phyloP scores from a whole-genome alignment of 2,888 invertebrate genomes.

The Seira ritae region DNA sequence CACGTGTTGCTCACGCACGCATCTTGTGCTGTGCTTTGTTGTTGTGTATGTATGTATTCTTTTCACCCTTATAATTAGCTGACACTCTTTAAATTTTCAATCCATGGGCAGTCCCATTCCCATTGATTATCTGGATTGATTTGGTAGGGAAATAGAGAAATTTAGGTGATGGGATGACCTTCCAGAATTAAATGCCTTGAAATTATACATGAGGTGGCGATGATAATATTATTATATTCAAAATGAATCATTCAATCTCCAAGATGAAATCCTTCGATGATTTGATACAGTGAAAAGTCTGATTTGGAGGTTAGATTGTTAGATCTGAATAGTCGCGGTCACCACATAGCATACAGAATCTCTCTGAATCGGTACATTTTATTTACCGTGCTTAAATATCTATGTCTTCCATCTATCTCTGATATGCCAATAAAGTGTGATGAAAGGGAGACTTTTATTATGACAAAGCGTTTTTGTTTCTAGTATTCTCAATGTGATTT shows the following conservation, averaged over 20 bases:
- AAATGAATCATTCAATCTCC: slow-evolving; percentile 12
- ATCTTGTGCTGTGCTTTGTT: not conserved
- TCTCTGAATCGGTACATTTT: no score
- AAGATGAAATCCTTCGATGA: slow-evolving; percentile 3
- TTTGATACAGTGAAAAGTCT: slow-evolving; percentile 6
- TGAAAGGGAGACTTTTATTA: not conserved
- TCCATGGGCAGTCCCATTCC: not conserved
- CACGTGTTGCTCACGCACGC: slow-evolving; percentile 34
- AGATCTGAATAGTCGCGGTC: no score
- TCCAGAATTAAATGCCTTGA: slow-evolving; percentile 21
- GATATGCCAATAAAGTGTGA: not conserved
- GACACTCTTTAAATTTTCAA: not conserved
- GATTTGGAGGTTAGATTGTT: slow-evolving; percentile 11
- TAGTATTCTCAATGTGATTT: slow-evolving; percentile 3
- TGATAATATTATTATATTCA: no score
- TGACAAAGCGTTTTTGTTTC: slow-evolving; percentile 9
- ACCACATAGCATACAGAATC: not conserved
- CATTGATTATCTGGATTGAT: slow-evolving; percentile 21
- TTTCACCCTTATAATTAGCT: slow-evolving; percentile 25
- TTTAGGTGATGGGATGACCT: slow-evolving; percentile 13
- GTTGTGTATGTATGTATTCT: no score
- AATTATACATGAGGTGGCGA: not conserved
- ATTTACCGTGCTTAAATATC: not conserved
- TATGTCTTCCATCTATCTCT: not conserved
- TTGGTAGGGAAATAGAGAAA: not conserved